Base-by-base conservation (phyloP, 64 coral and sea anemone genomes). In the Astreopora myriophthalma region DNA sequence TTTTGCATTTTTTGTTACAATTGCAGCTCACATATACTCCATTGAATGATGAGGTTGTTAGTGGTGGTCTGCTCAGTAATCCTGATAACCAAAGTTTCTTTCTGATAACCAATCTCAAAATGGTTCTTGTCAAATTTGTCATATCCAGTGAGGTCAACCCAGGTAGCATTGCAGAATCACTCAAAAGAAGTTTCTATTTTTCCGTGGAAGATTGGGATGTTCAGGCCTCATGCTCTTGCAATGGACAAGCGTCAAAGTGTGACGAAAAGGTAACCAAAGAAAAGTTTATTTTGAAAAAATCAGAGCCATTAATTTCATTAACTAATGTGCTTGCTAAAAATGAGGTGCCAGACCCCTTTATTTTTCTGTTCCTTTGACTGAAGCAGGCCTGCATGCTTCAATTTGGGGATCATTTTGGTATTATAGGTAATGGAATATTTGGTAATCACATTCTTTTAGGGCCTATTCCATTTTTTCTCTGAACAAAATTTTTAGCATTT, bases 201-300 rank as follows among this genome's bases (percentile, higher is more conserved):
- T 67, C 97, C 38, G 76, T 99, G 28, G 17, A 75, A 71, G 94
- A 99, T 34, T 95, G 90, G 93, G 70, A 96, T 30, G 88, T 96
- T 0, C 19, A 48, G 26, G 97, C 88, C 17, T 62, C 90, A 2
- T 99, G 97, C 24, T 93, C 78, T 58, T 99, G 97, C 34, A 87
- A 96, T 91, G 97, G 97, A 51, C 93, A 95, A 35, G 91, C 97
- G 60, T 90, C 73, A 13, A 40, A 89, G 17, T 98, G 96, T 83
- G 42, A 87, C 30, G 25, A 8, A 36, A 33, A 90, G 30, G 96
- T 98, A 89, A 93, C n/a, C n/a, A n/a, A n/a, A n/a, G 42, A 46
- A 4, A 46, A 46, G 4, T 46, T 46, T 11, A 46, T 46, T 46
- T n/a, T n/a, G 22, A n/a, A 64, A 58, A 16, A 58, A 58, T 58